phyloP scores from a whole-genome alignment of 2,888 invertebrate species.

The Conchocele bisecta region DNA sequence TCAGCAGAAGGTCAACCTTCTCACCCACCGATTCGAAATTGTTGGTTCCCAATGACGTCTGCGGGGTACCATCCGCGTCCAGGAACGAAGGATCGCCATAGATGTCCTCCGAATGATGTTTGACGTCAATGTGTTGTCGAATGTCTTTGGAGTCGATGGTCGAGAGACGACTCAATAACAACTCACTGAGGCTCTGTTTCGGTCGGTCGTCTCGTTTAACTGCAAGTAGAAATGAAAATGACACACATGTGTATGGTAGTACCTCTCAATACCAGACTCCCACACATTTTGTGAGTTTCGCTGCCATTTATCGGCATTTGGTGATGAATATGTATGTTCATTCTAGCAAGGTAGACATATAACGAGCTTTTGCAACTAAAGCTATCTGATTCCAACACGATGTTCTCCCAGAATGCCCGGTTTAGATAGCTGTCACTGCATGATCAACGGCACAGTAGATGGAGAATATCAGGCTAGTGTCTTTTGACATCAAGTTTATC shows the following conservation, averaged over 20 bases:
- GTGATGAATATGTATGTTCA: not conserved
- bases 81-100: constrained; percentile 73
- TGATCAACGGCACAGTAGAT: too few relatives aligned
- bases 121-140: constrained; percentile 73
- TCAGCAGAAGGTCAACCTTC: constrained; percentile 73
- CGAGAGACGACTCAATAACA: constrained; percentile 68
- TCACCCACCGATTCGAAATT: constrained; percentile 77
- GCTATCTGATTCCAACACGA: too few relatives aligned
- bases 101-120: constrained; percentile 76
- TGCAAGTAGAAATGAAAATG: constrained; percentile 39
- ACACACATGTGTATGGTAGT: too few relatives aligned
- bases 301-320: not conserved
- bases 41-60: constrained; percentile 57
- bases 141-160: constrained; percentile 75
- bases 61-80: constrained; percentile 71
- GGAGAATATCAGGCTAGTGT: too few relatives aligned
- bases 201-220: constrained; percentile 53
- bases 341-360: too few relatives aligned
- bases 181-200: constrained; percentile 68
- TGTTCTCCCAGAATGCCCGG: too few relatives aligned
- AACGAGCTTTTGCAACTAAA: too few relatives aligned
- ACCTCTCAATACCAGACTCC: too few relatives aligned
- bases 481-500: too few relatives aligned
- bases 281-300: too few relatives aligned
- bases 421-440: too few relatives aligned